Base-by-base conservation (phyloP, 2,888 invertebrate species). In the Cybosia mesomella region DNA sequence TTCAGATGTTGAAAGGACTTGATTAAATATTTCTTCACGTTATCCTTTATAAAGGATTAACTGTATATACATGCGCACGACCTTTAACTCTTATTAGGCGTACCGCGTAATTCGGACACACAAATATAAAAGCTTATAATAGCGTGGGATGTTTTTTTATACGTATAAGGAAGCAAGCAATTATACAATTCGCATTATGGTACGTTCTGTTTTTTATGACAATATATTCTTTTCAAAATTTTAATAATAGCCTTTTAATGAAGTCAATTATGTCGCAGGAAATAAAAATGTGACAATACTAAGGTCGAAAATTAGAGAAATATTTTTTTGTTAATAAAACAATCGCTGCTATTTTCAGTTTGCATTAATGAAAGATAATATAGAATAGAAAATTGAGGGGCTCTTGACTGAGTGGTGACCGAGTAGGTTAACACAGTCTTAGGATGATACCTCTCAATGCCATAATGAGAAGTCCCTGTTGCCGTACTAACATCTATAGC, bases 21-120 rank as follows among this genome's bases (percentile, higher is more conserved):
- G 13, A 28, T 66, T 63, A 64, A 64, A 74, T 21, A 69, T 68
- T 59, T 66, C 65, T n/a, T 70, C 65, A 71, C 55, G 10, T 66
- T 61, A 24, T 65, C 39, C 63, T 54, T 57, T 60, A 65, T 70
- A 53, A 36, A 7, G 54, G 34, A 55, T 57, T 64, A 53, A 9
- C 54, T 9, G 5, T 54, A 32, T 22, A 34, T 62, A 62, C 13
- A 62, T 53, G 53, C 28, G 32, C n/a, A n/a, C n/a, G n/a, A 22
- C 34, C 32, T 62, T 32, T 53, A 34, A 11, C 32, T 21, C 21
- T 13, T 32, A 18, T 49, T 43, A 24, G 10, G 10, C n/a, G n/a
- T n/a, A n/a, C n/a, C n/a, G n/a, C 11, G 10, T 28, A 18, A 28
- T 2, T 21, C 24, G 43, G n/a, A 59, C 15, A 24, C 39, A 24